Evolutionary conservation across 1,140 invertebrate genomes (phyloP), one percentile per base, ranked within the genome.

Genomic region (Sarcophaga bullata): DNA sequence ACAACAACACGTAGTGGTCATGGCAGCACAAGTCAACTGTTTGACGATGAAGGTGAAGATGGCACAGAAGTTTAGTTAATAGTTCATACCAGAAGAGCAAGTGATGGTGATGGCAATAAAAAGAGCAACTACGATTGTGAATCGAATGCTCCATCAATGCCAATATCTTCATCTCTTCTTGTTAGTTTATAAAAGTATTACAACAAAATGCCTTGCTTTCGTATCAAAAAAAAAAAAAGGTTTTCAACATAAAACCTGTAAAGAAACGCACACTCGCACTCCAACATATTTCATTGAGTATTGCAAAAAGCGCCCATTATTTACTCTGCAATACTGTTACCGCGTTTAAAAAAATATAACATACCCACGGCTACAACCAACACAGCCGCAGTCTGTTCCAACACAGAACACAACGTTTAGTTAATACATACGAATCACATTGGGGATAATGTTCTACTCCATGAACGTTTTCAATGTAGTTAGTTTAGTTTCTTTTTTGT

Each of bases 41-140:
- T 95, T 85, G 95, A 96, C 86, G 95, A 97, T 86, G 95, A 97
- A 90, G 95, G 95, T 11, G 95, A 96, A 86, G 95, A 97, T 85
- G 95, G 95, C 62, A 97, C 95, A 85, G 95, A 96, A 92, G 95
- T 97, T 91, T 96, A 90, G 83, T 83, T 73, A 73, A 58, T 25
- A 68, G 37, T 15, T 25, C 73, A 58, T 37, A 37, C 68, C 73
- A 50, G n/a, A 62, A 46, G 47, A 82, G 73, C 72, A 62, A 4
- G 37, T 58, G 78, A 49, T 52, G 78, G 17, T 62, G 80, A n/a
- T 81, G 80, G 49, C 48, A 46, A 17, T 76, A n/a, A 48, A 37
- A 37, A 37, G 48, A 17, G 17, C 19, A n/a, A 19, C 19, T n/a
- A 19, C n/a, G 13, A 58, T 58, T 13, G 15, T 58, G 54, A n/a